Evolutionary conservation across 2,888 invertebrate species (phyloP).

Genomic region (Protophormia terraenovae): DNA sequence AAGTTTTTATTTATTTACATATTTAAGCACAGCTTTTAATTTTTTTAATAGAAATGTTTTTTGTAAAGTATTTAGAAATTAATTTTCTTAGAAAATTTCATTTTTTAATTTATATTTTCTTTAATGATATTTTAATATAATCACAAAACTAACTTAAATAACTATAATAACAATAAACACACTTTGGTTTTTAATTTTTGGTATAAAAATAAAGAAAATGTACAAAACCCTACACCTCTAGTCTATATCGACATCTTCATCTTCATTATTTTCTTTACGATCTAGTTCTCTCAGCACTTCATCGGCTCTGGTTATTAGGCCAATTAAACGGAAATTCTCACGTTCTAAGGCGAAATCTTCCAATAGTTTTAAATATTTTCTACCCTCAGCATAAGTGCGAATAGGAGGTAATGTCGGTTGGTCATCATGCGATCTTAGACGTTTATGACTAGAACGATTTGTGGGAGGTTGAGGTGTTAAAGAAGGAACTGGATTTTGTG

Average conservation of each 20-base stretch:
- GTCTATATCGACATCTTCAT: conserved; percentile 71
- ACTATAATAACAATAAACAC: conserved; percentile 48
- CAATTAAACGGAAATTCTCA: conserved; percentile 78
- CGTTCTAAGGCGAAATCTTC: conserved; percentile 78
- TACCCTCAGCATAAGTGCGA: conserved; percentile 74
- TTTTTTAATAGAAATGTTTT: not conserved
- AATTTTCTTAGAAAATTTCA: conserved; percentile 27
- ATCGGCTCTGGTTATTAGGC: conserved; percentile 77
- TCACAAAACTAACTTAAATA: conserved; percentile 27
- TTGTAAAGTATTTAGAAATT: conserved; percentile 3
- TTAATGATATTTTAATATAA: not conserved
- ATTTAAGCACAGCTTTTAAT: not conserved
- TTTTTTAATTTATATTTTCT: not conserved
- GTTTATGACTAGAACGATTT: conserved; percentile 58
- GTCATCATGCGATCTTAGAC: conserved; percentile 12
- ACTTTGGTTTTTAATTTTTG: conserved; percentile 51
- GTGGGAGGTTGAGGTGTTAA: conserved; percentile 4
- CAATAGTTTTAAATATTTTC: conserved; percentile 77
- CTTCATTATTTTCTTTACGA: conserved; percentile 68
- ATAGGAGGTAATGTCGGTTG: conserved; percentile 63
- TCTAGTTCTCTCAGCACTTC: conserved; percentile 77
- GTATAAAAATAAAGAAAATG: conserved; percentile 16
- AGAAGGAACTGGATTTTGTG: not conserved
- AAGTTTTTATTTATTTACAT: not conserved
- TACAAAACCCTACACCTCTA: conserved; percentile 8